Conservation (phyloP, 1,140 invertebrate species). For the Drosophila mayri region DNA sequence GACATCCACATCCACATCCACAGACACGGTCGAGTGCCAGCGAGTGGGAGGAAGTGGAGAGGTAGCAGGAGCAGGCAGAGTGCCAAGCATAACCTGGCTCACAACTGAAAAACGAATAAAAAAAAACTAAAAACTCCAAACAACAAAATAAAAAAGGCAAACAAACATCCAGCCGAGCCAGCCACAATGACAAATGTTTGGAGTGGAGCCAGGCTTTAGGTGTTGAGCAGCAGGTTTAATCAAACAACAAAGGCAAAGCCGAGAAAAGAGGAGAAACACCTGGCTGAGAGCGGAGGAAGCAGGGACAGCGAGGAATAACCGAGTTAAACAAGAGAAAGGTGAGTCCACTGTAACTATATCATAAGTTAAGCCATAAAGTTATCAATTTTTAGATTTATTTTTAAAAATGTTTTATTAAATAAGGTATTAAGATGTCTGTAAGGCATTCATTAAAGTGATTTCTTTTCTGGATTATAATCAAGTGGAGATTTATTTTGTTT, state of each 20-base stretch:
- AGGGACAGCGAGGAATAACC: constrained; percentile 19
- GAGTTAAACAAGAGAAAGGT: constrained; percentile 25
- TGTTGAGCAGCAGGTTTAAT: constrained; percentile 50
- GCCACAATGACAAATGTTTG: constrained; percentile 56
- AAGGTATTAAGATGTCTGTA: background rate
- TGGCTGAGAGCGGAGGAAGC: background rate
- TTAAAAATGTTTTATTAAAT: background rate
- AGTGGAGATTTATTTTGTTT: background rate
- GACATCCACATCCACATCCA: constrained; percentile 47
- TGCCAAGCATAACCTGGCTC: constrained; percentile 37
- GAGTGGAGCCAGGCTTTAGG: constrained; percentile 53
- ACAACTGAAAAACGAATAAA: constrained; percentile 22
- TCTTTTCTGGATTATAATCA: background rate
- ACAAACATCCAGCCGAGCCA: constrained; percentile 7
- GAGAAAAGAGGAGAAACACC: constrained; percentile 4
- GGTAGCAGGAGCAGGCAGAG: constrained; percentile 11
- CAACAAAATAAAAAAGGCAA: background rate
- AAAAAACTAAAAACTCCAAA: constrained; percentile 10
- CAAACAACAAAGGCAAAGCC: constrained; percentile 26
- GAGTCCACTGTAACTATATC: constrained; percentile 14
- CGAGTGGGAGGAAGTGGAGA: constrained; percentile 41
- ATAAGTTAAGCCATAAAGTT: background rate
- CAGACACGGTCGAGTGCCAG: constrained; percentile 53
- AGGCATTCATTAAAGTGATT: background rate
- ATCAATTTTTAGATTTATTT: background rate